phyloP scores from a whole-genome alignment of 2,797 vertebrate genomes.

The Percopsis omiscomaycus region DNA sequence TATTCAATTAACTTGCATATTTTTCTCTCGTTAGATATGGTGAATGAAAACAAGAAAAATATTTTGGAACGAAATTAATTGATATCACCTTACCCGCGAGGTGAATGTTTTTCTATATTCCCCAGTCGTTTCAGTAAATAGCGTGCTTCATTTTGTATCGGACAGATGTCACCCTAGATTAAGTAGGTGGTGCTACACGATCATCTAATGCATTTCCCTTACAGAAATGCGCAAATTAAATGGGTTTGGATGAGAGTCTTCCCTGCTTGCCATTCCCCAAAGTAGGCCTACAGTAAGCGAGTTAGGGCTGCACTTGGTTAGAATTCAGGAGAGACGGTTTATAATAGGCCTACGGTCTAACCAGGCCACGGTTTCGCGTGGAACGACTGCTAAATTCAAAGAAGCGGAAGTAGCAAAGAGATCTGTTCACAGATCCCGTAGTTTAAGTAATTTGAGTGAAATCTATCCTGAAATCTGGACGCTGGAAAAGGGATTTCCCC shows the following conservation, averaged over 20 bases:
- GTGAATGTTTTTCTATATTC: constrained; percentile 1
- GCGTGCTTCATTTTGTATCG: constrained; percentile 8
- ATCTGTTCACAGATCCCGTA: too few species aligned
- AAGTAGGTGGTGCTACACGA: constrained; percentile 38
- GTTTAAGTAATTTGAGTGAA: too few species aligned
- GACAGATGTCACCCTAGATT: constrained; percentile 12
- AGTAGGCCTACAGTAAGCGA: too few species aligned
- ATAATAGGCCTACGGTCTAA: too few species aligned
- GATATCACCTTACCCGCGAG: neutral
- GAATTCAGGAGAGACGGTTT: too few species aligned
- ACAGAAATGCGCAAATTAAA: constrained; percentile 46
- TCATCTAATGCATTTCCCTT: constrained; percentile 44
- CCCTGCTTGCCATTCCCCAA: constrained; percentile 49
- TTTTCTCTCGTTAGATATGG: neutral
- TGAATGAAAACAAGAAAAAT: constrained; percentile 10
- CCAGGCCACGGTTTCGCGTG: too few species aligned
- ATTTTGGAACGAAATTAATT: neutral
- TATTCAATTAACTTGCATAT: constrained; percentile 19
- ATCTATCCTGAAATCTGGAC: too few species aligned
- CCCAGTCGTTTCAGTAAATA: neutral
- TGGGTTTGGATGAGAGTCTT: constrained; percentile 51
- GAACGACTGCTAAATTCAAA: too few species aligned
- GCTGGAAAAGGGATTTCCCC: too few species aligned
- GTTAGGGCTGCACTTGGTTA: too few species aligned
- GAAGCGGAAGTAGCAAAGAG: too few species aligned